Base-by-base conservation (phyloP, 2,888 invertebrate species). In the Tiliacea citrago region DNA sequence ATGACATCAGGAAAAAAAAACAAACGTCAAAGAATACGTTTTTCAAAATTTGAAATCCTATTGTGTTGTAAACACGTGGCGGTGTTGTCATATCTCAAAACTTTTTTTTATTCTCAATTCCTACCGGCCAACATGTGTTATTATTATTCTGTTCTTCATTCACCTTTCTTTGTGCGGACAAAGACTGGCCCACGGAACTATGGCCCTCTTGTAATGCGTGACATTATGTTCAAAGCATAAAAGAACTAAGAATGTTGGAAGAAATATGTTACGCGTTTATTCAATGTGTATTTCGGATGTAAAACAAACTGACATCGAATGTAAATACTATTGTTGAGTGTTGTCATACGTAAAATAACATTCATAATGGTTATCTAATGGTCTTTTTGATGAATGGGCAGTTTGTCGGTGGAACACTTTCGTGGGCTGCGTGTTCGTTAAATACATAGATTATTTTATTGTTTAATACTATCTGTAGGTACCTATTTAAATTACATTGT, bases 231-330 rank as follows among this genome's bases (percentile, higher is more conserved):
- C 89, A 92, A 93, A 91, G 91, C 90, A 94, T 93, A 94, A 95
- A 94, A 91, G 93, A 90, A 91, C 93, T 88, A 89, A 92, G 92
- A 93, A 95, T 93, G 93, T 91, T 92, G 89, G 92, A 93, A 93
- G 94, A 95, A 95, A 94, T 92, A 94, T 95, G 94, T 93, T 95
- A 93, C 93, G 93, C 94, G 92, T 92, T 93, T 92, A 94, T 95
- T 95, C 94, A 95, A 94, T 93, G 93, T 92, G 93, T 94, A 94
- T 95, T 95, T 95, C 92, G 94, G 93, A 94, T 95, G 95, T 95
- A 96, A 96, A 96, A 96, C 96, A 96, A 96, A 96, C 96, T 96
- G 95, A 96, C 96, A 94, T 94, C 93, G 94, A 95, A 96, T 95
- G 95, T 96, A 96, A 96, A 96, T 96, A 96, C 94, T 94, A 95